Conservation (phyloP, 2,113 vertebrate genomes). For the Paratilapia polleni region DNA sequence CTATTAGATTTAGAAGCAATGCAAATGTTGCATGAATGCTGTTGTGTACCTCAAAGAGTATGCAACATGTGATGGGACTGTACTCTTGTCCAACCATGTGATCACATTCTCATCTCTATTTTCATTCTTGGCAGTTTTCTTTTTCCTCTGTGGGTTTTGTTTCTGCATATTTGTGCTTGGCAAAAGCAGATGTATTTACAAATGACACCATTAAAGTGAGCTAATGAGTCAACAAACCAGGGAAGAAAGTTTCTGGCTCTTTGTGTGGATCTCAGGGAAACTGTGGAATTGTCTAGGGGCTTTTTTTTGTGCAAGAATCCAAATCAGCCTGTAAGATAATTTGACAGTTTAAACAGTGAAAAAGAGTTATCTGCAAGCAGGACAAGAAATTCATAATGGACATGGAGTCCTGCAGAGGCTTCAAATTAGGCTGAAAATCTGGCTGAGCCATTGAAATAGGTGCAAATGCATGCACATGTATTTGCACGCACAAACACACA, state of each 20-base stretch:
- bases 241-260: background rate
- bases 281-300: background rate
- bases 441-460: background rate
- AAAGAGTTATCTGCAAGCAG: background rate
- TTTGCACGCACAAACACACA: background rate
- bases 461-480: conserved; percentile 17
- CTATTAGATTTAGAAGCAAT: background rate
- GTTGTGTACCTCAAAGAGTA: background rate
- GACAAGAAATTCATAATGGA: background rate
- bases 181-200: background rate
- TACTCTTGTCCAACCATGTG: background rate
- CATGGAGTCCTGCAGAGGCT: background rate
- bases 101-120: background rate
- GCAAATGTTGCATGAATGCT: conserved; percentile 1
- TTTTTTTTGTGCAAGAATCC: background rate
- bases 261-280: background rate
- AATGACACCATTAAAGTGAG: background rate
- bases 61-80: rapidly evolving
- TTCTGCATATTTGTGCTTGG: background rate
- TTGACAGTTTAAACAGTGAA: background rate
- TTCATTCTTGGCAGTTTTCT: background rate
- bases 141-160: background rate
- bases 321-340: background rate
- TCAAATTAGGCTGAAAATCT: conserved; percentile 11
- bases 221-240: background rate